Base-by-base conservation (phyloP, 2,888 invertebrate genomes). In the Acrocyrtus sp. region DNA sequence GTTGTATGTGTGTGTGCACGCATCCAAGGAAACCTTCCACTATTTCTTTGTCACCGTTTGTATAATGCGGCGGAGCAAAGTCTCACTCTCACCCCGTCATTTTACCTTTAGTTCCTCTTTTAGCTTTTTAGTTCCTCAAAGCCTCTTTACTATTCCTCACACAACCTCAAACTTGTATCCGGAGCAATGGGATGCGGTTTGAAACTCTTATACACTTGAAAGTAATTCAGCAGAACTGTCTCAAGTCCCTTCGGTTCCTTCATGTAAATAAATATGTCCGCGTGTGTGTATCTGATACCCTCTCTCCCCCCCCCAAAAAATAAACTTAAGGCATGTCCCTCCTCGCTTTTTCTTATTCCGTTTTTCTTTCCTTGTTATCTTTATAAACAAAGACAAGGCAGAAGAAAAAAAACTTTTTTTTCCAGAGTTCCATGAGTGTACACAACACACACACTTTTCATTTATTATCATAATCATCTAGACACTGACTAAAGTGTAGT, bases 121-220 rank as follows among this genome's bases (percentile, higher is more conserved):
- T n/a, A n/a, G n/a, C n/a, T n/a, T n/a, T n/a, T n/a, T n/a, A n/a
- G n/a, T 43, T 50, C 29, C 48, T 22, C 26, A 26, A 34, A 57
- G 69, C 39, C 56, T 61, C 43, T 54, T 69, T 69, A 62, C 69
- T 62, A 69, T 69, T 69, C 69, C 50, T 69, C 50, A 22, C 69
- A 69, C 62, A 69, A 62, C 62, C 62, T 69, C 62, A 69, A 61
- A 61, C 61, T 60, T 61, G 61, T 69, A 69, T 69, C 62, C 62
- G 62, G 57, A 69, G 69, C 48, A 69, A 69, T 69, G 69, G 61
- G 62, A 69, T 69, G 68, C 68, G 69, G 69, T 69, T 57, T 62
- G 22, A 48, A 68, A 48, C 47, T 62, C 69, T 69, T 69, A 62
- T 43, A 72, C 57, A 72, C 50, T 72, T 72, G 57, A 72, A 65